These are phyloP conservation scores for Mystacides longicornis DNA, from an alignment of 2,888 invertebrate genomes.

Conservation along the genomic window DNA sequence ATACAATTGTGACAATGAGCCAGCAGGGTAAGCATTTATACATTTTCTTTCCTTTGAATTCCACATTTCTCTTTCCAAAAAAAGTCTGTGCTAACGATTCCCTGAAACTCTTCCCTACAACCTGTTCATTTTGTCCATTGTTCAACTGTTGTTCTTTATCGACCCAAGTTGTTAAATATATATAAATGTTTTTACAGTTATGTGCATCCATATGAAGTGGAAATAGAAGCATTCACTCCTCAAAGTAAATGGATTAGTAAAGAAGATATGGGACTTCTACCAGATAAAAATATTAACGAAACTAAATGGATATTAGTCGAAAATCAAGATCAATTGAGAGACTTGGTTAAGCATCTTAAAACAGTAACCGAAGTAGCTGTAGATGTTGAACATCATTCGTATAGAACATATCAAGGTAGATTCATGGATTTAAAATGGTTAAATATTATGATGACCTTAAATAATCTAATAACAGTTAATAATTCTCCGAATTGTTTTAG, in stretches of 20 bases:
- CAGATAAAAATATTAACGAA: constrained; percentile 48
- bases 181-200: constrained; percentile 51
- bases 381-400: constrained; percentile 91
- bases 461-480: not conserved
- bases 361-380: constrained; percentile 72
- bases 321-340: constrained; percentile 54
- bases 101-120: no score
- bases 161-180: no score
- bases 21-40: constrained; percentile 49
- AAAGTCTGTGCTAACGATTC: no score
- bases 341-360: constrained; percentile 59
- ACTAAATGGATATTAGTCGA: constrained; percentile 65
- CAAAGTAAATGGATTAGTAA: constrained; percentile 44
- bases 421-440: not conserved
- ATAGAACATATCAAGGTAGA: constrained; percentile 79
- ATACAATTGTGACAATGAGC: constrained; percentile 54
- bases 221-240: constrained; percentile 67
- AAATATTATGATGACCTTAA: not conserved
- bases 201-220: constrained; percentile 83
- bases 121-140: no score
- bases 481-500: constrained; percentile 31
- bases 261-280: constrained; percentile 38
- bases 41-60: no score
- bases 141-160: no score
- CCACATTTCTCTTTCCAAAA: no score